phyloP scores from a whole-genome alignment of 2,888 invertebrate species.

The Drosophila heteroneura region DNA sequence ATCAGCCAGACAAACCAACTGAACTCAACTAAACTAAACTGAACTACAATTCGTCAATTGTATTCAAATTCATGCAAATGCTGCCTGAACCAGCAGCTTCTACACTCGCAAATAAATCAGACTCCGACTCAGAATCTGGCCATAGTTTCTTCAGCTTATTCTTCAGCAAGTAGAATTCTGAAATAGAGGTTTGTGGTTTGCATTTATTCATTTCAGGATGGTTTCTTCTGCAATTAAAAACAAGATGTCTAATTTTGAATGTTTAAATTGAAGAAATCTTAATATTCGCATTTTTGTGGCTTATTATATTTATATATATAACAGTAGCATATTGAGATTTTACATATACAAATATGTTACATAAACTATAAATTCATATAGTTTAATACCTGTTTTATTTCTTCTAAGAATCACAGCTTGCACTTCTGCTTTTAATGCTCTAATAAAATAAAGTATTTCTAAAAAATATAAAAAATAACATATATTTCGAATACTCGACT shows the following conservation, averaged over 20 bases:
- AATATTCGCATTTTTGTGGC: too few relatives aligned
- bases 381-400: background rate
- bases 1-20: constrained; percentile 52
- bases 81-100: constrained; percentile 14
- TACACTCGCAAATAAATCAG: constrained; percentile 10
- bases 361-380: background rate
- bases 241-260: too few relatives aligned
- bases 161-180: background rate
- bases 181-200: too few relatives aligned
- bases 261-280: too few relatives aligned
- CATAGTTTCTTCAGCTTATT: background rate
- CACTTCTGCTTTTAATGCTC: background rate
- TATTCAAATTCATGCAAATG: constrained; percentile 81
- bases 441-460: background rate
- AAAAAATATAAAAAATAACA: background rate
- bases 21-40: constrained; percentile 27
- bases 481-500: background rate
- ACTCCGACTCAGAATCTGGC: background rate
- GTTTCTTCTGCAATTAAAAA: too few relatives aligned
- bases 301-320: too few relatives aligned
- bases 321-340: too few relatives aligned
- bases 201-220: too few relatives aligned
- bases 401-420: background rate
- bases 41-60: constrained; percentile 78
- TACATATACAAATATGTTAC: background rate